phyloP scores from a whole-genome alignment of 30 jellyfish, hydroid and myxozoan genomes.

The Aurelia aurita region DNA sequence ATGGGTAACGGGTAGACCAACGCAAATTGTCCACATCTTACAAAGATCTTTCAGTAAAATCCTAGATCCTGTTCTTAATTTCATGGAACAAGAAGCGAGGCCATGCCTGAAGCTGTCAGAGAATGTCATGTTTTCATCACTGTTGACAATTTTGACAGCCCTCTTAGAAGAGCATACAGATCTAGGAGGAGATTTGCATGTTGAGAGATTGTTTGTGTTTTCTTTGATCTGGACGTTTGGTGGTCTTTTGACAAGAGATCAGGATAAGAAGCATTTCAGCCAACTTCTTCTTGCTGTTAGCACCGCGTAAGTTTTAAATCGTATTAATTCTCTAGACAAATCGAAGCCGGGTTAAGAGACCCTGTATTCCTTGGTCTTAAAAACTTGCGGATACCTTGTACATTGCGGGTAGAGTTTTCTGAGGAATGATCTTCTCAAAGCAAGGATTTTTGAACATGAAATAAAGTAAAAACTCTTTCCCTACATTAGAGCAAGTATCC shows the following conservation, averaged over 20 bases:
- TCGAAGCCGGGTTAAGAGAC: background rate
- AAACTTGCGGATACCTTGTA: background rate
- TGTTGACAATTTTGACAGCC: constrained; percentile 68
- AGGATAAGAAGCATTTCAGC: constrained; percentile 77
- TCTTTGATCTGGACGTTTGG: constrained; percentile 94
- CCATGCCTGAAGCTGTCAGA: constrained; percentile 78
- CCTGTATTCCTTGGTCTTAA: background rate
- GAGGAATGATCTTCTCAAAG: too few species aligned
- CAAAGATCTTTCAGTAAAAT: constrained; percentile 73
- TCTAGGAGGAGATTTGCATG: constrained; percentile 89
- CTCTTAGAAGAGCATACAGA: constrained; percentile 85
- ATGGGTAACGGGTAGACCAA: constrained; percentile 80
- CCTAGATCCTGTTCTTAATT: constrained; percentile 70
- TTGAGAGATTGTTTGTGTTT: constrained; percentile 80
- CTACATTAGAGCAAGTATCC: too few species aligned
- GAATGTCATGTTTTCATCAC: constrained; percentile 80
- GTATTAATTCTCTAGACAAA: too few species aligned
- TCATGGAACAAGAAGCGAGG: constrained; percentile 79
- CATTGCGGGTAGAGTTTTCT: too few species aligned
- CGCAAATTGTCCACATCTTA: constrained; percentile 67
- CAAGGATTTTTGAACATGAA: too few species aligned
- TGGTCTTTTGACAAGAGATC: constrained; percentile 75
- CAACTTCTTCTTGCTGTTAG: constrained; percentile 69
- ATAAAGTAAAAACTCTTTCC: too few species aligned
- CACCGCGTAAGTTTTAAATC: constrained; percentile 71